A percentile compares a stretch with the other conserved stretches of the same genome.
These are phyloP conservation scores for Podilymbus podiceps DNA, from an alignment of 2,113 vertebrate species.

Conservation along the genomic window DNA sequence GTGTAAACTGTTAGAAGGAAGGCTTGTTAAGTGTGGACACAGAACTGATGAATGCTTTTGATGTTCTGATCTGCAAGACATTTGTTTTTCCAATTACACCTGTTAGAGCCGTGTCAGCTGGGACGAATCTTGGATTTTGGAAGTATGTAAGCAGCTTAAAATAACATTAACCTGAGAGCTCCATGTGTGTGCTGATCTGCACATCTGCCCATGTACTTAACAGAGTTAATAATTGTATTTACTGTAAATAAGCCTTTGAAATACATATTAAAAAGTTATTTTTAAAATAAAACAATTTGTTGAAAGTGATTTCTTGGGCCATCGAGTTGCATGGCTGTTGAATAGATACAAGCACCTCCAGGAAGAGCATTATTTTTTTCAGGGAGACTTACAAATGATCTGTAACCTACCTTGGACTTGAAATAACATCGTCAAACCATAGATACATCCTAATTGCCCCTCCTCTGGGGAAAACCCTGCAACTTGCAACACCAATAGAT, in stretches of 20 bases:
- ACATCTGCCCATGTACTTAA: background rate
- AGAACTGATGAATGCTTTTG: background rate
- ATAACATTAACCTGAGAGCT: background rate
- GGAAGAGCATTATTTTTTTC: background rate
- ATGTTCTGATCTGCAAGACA: background rate
- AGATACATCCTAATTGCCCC: background rate
- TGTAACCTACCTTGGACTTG: background rate
- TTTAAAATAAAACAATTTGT: constrained; percentile 14
- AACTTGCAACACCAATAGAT: background rate
- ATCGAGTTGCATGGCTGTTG: background rate
- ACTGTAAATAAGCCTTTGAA: constrained; percentile 44
- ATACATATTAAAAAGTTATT: background rate
- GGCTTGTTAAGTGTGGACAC: background rate
- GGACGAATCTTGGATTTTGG: background rate
- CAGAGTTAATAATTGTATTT: background rate
- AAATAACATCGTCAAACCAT: background rate
- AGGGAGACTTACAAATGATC: background rate
- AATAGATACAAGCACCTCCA: background rate
- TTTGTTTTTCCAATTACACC: background rate
- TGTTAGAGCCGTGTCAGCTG: background rate
- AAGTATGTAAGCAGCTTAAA: background rate
- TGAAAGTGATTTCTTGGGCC: background rate
- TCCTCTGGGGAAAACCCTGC: background rate
- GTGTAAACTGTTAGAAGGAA: background rate
- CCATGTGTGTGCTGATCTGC: background rate